Evolutionary conservation across 2,888 invertebrate species (phyloP).

Genomic region (Eristalis intricaria): DNA sequence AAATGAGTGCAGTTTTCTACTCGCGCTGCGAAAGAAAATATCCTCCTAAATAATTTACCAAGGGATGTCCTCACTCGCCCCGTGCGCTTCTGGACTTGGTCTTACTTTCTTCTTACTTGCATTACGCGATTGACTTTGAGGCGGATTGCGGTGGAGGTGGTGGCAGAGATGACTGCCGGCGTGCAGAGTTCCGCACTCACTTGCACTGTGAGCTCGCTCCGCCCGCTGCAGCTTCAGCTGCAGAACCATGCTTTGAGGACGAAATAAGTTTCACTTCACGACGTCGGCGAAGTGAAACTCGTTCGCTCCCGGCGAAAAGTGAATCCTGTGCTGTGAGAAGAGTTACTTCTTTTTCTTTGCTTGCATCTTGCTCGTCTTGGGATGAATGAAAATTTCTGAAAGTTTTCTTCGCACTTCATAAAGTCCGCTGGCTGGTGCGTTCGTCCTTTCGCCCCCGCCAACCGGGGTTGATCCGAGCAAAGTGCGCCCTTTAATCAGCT

Average conservation of each 20-base stretch:
- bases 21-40: slow-evolving; percentile 54
- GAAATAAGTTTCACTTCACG: slow-evolving; percentile 61
- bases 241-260: slow-evolving; percentile 55
- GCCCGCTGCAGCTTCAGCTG: slow-evolving; percentile 16
- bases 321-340: slow-evolving; percentile 73
- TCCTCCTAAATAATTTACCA: slow-evolving; percentile 77
- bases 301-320: slow-evolving; percentile 50
- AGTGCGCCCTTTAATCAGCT: slow-evolving; percentile 73
- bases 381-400: slow-evolving; percentile 62
- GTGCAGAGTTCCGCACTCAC: slow-evolving; percentile 50
- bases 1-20: slow-evolving; percentile 77
- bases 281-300: background rate
- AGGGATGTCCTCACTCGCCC: slow-evolving; percentile 45
- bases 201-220: slow-evolving; percentile 36
- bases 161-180: slow-evolving; percentile 51
- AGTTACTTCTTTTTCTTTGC: slow-evolving; percentile 34
- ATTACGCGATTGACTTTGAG: slow-evolving; percentile 67
- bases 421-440: slow-evolving; percentile 16
- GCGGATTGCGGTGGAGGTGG: slow-evolving; percentile 53
- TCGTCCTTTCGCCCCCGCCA: background rate
- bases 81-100: slow-evolving; percentile 46
- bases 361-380: slow-evolving; percentile 6
- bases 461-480: slow-evolving; percentile 23
- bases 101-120: slow-evolving; percentile 39
- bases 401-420: slow-evolving; percentile 70